These are phyloP conservation scores for Nycticryphes semicollaris DNA, from an alignment of 2,113 vertebrate genomes.

Conservation along the genomic window DNA sequence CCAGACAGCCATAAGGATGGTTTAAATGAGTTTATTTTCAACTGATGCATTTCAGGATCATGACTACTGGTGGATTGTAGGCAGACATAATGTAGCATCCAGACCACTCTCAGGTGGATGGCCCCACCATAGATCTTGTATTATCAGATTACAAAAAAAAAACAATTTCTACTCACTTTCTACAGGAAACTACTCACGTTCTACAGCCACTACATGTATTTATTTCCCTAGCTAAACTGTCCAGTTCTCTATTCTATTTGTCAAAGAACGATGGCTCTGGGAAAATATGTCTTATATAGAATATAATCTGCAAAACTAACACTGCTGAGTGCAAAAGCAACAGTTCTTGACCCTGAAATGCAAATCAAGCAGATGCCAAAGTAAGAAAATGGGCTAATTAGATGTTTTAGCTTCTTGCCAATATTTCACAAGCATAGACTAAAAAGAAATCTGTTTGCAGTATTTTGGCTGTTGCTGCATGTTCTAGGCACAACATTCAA, in stretches of 20 bases:
- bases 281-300: background rate
- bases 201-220: background rate
- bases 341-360: background rate
- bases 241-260: background rate
- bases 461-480: background rate
- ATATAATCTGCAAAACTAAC: background rate
- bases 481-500: background rate
- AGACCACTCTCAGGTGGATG: background rate
- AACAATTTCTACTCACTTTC: background rate
- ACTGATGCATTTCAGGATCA: background rate
- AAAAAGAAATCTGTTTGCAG: background rate
- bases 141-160: background rate
- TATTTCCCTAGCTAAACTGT: background rate
- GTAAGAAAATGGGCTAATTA: background rate
- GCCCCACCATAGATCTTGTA: background rate
- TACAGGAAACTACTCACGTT: background rate
- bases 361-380: background rate
- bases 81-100: background rate
- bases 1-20: background rate
- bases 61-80: accelerated
- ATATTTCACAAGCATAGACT: background rate
- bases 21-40: background rate
- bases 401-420: background rate
- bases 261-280: background rate
- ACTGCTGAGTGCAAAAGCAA: background rate